phyloP scores from a whole-genome alignment of 1,140 invertebrate species.

The Saxidomus purpurata region DNA sequence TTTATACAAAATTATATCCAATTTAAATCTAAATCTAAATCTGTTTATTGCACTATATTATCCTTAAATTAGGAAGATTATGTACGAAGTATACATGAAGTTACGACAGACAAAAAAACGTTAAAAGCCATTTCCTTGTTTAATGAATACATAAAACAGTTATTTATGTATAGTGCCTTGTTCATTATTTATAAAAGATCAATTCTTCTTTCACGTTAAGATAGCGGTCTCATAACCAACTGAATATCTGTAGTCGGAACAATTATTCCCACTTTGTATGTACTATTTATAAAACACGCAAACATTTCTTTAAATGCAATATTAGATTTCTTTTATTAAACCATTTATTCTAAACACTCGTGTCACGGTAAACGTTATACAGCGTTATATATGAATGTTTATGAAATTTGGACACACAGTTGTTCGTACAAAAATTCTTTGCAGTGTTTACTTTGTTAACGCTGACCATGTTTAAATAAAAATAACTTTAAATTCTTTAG shows the following conservation, averaged over 20 bases:
- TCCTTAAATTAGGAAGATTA: not conserved
- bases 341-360: slow-evolving; percentile 4
- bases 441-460: not conserved
- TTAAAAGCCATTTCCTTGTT: no score
- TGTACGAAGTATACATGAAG: no score
- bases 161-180: not conserved
- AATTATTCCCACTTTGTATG: not conserved
- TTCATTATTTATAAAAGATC: not conserved
- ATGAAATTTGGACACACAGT: not conserved
- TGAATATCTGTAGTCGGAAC: not conserved
- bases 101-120: no score
- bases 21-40: not conserved
- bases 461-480: not conserved
- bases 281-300: slow-evolving; percentile 5
- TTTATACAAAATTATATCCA: slow-evolving; percentile 1
- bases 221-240: not conserved
- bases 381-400: not conserved
- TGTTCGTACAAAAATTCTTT: not conserved
- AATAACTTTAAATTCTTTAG: no score
- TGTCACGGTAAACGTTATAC: not conserved
- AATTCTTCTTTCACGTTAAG: not conserved
- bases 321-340: not conserved
- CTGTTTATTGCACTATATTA: not conserved
- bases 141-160: not conserved
- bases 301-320: slow-evolving; percentile 7